These are phyloP conservation scores for Ectemnius cavifrons DNA, from an alignment of 2,888 invertebrate genomes.

Conservation along the genomic window DNA sequence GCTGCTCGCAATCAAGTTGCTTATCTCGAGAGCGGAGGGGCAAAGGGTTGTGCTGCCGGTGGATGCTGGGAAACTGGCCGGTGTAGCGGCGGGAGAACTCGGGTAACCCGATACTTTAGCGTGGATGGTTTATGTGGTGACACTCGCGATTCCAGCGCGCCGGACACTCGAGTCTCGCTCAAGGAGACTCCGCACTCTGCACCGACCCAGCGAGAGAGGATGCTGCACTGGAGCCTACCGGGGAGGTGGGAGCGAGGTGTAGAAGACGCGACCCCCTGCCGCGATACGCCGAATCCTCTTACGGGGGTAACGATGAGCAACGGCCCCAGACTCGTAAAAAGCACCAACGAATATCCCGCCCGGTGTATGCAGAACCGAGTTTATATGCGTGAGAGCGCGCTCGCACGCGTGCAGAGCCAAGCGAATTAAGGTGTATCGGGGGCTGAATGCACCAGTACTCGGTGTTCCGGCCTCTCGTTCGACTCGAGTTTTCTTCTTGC, in stretches of 20 bases:
- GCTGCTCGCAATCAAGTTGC: too few relatives aligned
- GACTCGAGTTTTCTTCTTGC: too few relatives aligned
- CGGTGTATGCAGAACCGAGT: slow-evolving; percentile 45
- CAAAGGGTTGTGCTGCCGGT: neutral
- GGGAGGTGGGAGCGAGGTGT: slow-evolving; percentile 44
- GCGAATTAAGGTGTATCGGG: slow-evolving; percentile 32
- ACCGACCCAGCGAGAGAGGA: too few relatives aligned
- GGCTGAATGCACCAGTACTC: neutral
- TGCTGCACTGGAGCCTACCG: too few relatives aligned
- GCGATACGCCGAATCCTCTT: slow-evolving; percentile 72
- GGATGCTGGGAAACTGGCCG: slow-evolving; percentile 14
- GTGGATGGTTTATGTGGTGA: slow-evolving; percentile 76
- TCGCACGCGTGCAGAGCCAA: neutral
- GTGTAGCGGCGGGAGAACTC: slow-evolving; percentile 20
- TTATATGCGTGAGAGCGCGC: slow-evolving; percentile 38
- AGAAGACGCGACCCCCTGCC: slow-evolving; percentile 64
- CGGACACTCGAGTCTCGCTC: slow-evolving; percentile 60
- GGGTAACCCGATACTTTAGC: slow-evolving; percentile 73
- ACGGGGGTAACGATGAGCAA: slow-evolving; percentile 63
- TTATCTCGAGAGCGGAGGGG: too few relatives aligned
- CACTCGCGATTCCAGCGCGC: slow-evolving; percentile 67
- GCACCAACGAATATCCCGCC: slow-evolving; percentile 72
- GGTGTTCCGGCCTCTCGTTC: too few relatives aligned
- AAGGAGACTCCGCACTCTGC: too few relatives aligned
- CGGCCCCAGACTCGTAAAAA: slow-evolving; percentile 73